phyloP scores from a whole-genome alignment of 2,888 invertebrate genomes.

The Horisme vitalbata region DNA sequence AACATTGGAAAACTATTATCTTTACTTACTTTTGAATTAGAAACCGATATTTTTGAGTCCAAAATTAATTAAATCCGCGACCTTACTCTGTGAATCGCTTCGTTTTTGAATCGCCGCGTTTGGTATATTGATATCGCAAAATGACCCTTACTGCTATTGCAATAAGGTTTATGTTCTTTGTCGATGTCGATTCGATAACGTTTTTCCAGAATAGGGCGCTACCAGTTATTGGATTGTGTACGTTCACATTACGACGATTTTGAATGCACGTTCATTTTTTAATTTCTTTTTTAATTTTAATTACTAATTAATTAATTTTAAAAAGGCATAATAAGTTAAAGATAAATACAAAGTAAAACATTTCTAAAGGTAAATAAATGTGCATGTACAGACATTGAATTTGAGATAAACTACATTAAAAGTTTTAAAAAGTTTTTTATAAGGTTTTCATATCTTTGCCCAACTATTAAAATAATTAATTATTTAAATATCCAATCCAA shows the following conservation, averaged over 20 bases:
- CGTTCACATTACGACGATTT: conserved; percentile 32
- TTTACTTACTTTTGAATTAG: conserved; percentile 12
- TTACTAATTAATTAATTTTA: background rate
- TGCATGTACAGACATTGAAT: conserved; percentile 4
- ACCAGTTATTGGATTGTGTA: conserved; percentile 53
- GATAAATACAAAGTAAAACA: background rate
- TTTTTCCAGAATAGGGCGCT: conserved; percentile 59
- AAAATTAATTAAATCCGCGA: conserved; percentile 53
- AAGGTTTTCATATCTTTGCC: too few relatives aligned
- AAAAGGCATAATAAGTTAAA: background rate
- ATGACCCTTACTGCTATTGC: conserved; percentile 39
- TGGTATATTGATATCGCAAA: conserved; percentile 40
- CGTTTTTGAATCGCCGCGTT: conserved; percentile 39
- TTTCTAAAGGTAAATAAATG: background rate
- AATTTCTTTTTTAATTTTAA: background rate
- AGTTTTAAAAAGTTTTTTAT: background rate
- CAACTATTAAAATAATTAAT: too few relatives aligned
- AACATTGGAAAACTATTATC: conserved; percentile 32
- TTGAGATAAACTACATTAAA: too few relatives aligned
- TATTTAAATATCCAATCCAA: too few relatives aligned
- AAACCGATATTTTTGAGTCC: conserved; percentile 41
- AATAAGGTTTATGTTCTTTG: conserved; percentile 49
- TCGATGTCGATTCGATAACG: conserved; percentile 36
- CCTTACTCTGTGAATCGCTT: conserved; percentile 63
- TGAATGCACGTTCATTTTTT: background rate